Evolutionary conservation across 2,113 vertebrate species (phyloP).

Genomic region (Passer montanus): DNA sequence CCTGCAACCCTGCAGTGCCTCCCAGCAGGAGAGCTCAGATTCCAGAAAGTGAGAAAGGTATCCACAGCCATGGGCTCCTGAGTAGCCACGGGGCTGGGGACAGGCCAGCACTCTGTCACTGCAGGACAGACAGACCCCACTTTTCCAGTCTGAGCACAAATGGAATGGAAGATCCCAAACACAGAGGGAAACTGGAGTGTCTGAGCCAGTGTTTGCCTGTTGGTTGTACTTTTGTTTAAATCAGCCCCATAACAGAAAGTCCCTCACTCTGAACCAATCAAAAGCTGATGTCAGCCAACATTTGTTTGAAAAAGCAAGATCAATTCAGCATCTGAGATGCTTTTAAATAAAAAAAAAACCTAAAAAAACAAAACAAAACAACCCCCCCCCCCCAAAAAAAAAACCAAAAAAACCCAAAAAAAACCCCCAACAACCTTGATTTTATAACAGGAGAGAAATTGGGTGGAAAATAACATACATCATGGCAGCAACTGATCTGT

Average conservation of each 20-base stretch:
- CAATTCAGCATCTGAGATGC: not conserved
- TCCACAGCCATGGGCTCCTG: not conserved
- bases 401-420: too few species aligned
- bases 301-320: not conserved
- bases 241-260: not conserved
- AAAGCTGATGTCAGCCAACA: not conserved
- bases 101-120: not conserved
- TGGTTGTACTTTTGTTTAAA: not conserved
- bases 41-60: not conserved
- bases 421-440: not conserved
- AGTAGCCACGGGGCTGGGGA: not conserved
- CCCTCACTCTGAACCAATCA: not conserved
- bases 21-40: not conserved
- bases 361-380: too few species aligned
- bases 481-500: not conserved
- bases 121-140: not conserved
- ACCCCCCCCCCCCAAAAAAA: too few species aligned
- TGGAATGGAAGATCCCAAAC: not conserved
- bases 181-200: accelerated
- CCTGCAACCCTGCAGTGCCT: not conserved
- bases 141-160: not conserved
- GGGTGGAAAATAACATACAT: not conserved
- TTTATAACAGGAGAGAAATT: not conserved
- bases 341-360: not conserved
- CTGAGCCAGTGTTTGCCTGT: not conserved